A percentile compares a stretch with the other conserved stretches of the same genome.
Evolutionary conservation across 2,797 vertebrate species (phyloP).

Genomic region (Lemur catta): DNA sequence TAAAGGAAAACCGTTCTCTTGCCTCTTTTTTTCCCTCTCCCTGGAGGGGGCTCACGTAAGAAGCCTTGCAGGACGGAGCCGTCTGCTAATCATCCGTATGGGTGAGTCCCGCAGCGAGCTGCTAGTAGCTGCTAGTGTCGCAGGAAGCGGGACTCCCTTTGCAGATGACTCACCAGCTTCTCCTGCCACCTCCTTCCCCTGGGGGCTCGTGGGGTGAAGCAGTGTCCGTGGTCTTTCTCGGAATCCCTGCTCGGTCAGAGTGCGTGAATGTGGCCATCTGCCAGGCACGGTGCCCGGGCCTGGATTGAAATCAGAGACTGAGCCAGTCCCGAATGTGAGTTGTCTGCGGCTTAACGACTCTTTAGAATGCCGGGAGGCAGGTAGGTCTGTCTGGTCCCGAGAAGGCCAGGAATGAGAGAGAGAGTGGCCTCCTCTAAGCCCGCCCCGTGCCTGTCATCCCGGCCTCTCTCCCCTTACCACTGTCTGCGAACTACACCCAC

Average conservation of each 20-base stretch:
- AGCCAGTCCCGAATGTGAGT: fast-evolving
- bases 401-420: fast-evolving
- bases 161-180: background rate
- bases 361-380: background rate
- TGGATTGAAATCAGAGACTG: background rate
- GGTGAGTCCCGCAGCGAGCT: fast-evolving
- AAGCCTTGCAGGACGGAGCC: background rate
- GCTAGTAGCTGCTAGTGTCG: too few relatives aligned
- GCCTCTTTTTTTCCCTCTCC: background rate
- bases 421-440: fast-evolving
- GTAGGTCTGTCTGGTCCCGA: fast-evolving
- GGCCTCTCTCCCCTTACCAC: background rate
- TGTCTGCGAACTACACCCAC: fast-evolving
- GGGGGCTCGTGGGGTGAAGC: background rate
- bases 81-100: background rate
- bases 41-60: background rate
- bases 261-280: fast-evolving
- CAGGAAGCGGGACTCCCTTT: background rate
- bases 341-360: fast-evolving
- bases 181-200: background rate
- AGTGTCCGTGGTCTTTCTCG: background rate
- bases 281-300: fast-evolving
- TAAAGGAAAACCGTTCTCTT: background rate
- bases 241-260: background rate
- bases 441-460: fast-evolving